phyloP scores from a whole-genome alignment of 2,888 invertebrate species.

The Gasteruption jaculator region DNA sequence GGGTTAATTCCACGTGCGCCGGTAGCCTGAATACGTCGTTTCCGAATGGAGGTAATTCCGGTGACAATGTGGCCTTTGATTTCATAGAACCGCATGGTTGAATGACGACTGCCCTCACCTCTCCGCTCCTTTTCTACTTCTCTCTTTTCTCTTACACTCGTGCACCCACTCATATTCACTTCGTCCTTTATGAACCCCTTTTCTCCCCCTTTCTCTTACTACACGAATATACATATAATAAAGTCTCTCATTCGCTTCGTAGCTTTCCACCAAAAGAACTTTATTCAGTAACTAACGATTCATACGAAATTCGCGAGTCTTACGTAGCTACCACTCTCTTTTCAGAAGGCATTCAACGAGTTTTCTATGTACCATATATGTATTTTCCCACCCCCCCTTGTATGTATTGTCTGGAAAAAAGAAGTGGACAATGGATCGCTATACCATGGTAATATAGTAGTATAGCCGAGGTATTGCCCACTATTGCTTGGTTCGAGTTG shows the following conservation, averaged over 20 bases:
- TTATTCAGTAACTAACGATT: slow-evolving; percentile 43
- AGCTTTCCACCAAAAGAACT: slow-evolving; percentile 35
- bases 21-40: slow-evolving; percentile 48
- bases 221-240: slow-evolving; percentile 35
- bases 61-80: slow-evolving; percentile 52
- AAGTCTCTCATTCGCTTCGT: no score
- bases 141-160: slow-evolving; percentile 14
- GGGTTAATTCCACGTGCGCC: slow-evolving; percentile 49
- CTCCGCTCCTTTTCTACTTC: slow-evolving; percentile 11
- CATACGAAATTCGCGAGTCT: slow-evolving; percentile 38
- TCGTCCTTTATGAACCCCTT: slow-evolving; percentile 4
- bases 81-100: slow-evolving; percentile 47
- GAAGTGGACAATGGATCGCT: no score
- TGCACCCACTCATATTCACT: slow-evolving; percentile 10
- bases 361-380: no score
- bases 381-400: no score
- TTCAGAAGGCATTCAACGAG: no score
- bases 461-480: no score
- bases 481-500: no score
- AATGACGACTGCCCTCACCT: slow-evolving; percentile 37
- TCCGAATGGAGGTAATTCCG: slow-evolving; percentile 51
- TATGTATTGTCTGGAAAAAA: no score
- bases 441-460: no score
- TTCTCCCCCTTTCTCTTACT: slow-evolving; percentile 12
- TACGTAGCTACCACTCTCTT: no score